phyloP scores from a whole-genome alignment of 2,888 invertebrate genomes.

The Rapana venosa region DNA sequence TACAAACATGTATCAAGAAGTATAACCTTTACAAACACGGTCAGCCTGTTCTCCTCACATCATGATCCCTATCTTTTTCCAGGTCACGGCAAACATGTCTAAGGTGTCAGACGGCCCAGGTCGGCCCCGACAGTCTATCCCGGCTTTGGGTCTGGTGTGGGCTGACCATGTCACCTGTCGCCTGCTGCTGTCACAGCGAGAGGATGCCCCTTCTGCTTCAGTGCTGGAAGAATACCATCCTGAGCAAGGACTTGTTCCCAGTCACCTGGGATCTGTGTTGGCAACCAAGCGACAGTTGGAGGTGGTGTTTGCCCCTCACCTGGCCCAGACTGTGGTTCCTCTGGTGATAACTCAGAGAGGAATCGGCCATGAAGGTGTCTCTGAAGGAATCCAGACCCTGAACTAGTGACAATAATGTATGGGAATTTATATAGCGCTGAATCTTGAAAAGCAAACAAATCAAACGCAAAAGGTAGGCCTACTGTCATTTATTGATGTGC shows the following conservation, averaged over 20 bases:
- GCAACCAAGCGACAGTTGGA: constrained; percentile 77
- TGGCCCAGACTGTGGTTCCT: constrained; percentile 79
- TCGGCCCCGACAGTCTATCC: constrained; percentile 73
- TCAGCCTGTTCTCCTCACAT: too few species aligned
- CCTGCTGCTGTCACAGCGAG: constrained; percentile 79
- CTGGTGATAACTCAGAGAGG: constrained; percentile 79
- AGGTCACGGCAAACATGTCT: constrained; percentile 68
- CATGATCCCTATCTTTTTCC: background rate
- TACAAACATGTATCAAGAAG: too few species aligned
- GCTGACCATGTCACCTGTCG: constrained; percentile 83
- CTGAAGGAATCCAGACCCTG: background rate
- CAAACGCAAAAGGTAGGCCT: too few species aligned
- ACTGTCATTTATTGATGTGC: too few species aligned
- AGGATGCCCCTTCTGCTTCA: background rate
- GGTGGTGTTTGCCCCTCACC: constrained; percentile 82
- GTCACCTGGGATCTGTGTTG: background rate
- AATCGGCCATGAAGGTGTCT: constrained; percentile 15
- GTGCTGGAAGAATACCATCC: background rate
- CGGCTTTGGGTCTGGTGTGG: constrained; percentile 85
- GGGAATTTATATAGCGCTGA: too few species aligned
- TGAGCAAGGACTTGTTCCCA: constrained; percentile 48
- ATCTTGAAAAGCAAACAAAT: too few species aligned
- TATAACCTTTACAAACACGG: too few species aligned
- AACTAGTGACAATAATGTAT: too few species aligned
- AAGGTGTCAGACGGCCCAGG: background rate